Evolutionary conservation across 2,797 vertebrate genomes (phyloP).

Genomic region (Cynodonichthys magdalenae): DNA sequence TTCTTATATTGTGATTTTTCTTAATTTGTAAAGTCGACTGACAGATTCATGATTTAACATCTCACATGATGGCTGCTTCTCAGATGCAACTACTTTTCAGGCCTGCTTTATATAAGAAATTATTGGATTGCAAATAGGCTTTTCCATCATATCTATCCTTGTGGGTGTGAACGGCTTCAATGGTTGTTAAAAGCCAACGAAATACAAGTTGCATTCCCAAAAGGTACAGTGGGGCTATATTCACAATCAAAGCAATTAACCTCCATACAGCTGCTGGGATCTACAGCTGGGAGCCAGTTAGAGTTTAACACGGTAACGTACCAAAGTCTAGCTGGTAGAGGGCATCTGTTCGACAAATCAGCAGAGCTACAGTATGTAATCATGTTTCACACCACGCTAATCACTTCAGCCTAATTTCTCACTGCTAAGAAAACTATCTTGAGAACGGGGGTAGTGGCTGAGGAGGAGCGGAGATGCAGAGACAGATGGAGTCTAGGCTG

Average conservation of each 20-base stretch:
- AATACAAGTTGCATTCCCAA: conserved; percentile 57
- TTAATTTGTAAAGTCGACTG: conserved; percentile 6
- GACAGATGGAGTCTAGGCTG: conserved; percentile 14
- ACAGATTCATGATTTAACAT: conserved; percentile 36
- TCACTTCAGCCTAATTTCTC: conserved; percentile 84
- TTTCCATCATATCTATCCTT: not conserved
- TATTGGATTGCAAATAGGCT: conserved; percentile 19
- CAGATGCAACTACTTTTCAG: conserved; percentile 25
- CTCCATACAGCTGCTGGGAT: conserved; percentile 72
- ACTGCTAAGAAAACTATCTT: conserved; percentile 75
- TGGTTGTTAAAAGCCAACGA: conserved; percentile 37
- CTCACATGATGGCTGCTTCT: conserved; percentile 26
- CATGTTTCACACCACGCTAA: conserved; percentile 83
- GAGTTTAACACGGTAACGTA: conserved; percentile 70
- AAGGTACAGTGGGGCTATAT: conserved; percentile 61
- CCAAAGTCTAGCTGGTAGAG: conserved; percentile 72
- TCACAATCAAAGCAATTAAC: conserved; percentile 83
- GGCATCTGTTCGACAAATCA: conserved; percentile 83
- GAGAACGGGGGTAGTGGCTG: conserved; percentile 36
- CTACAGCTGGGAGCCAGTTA: conserved; percentile 69
- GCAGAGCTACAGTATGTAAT: conserved; percentile 78
- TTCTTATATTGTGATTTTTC: conserved; percentile 7
- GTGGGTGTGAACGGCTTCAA: conserved; percentile 2
- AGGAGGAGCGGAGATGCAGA: conserved; percentile 3
- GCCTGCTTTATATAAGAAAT: conserved; percentile 19